phyloP scores from a whole-genome alignment of 2,888 invertebrate genomes.

The Bhutanitis thaidina region DNA sequence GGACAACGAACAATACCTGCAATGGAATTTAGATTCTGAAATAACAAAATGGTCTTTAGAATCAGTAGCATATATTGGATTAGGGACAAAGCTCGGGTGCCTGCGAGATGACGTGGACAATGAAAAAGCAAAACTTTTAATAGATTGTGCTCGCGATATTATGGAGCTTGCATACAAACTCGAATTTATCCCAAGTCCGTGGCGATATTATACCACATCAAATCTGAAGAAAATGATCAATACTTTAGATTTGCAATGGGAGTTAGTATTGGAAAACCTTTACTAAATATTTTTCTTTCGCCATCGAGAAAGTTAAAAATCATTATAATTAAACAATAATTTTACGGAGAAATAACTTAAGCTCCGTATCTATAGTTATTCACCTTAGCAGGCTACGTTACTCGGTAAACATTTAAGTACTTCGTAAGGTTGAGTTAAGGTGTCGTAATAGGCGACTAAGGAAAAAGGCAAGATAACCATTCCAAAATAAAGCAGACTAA shows the following conservation, averaged over 20 bases:
- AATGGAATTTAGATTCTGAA: slow-evolving; percentile 70
- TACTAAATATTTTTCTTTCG: too few relatives aligned
- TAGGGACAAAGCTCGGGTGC: slow-evolving; percentile 60
- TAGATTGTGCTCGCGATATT: slow-evolving; percentile 49
- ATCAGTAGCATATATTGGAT: slow-evolving; percentile 59
- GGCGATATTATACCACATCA: slow-evolving; percentile 50
- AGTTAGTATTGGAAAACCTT: slow-evolving; percentile 44
- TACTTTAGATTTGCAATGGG: slow-evolving; percentile 57
- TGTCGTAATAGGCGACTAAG: too few relatives aligned
- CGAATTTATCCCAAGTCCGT: slow-evolving; percentile 51
- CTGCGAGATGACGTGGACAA: slow-evolving; percentile 47
- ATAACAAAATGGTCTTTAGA: slow-evolving; percentile 83
- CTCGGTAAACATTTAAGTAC: too few relatives aligned
- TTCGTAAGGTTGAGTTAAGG: too few relatives aligned
- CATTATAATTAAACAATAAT: too few relatives aligned
- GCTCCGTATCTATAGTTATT: too few relatives aligned
- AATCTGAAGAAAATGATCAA: slow-evolving; percentile 52
- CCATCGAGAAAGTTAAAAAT: too few relatives aligned
- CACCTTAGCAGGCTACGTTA: too few relatives aligned
- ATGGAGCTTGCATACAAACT: slow-evolving; percentile 44
- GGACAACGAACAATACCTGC: slow-evolving; percentile 43
- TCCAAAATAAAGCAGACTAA: too few relatives aligned
- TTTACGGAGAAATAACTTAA: too few relatives aligned
- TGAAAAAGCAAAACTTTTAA: slow-evolving; percentile 49
- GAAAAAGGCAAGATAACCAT: too few relatives aligned